These are phyloP conservation scores for Girardinus metallicus DNA, from an alignment of 2,797 vertebrate genomes.

Conservation along the genomic window DNA sequence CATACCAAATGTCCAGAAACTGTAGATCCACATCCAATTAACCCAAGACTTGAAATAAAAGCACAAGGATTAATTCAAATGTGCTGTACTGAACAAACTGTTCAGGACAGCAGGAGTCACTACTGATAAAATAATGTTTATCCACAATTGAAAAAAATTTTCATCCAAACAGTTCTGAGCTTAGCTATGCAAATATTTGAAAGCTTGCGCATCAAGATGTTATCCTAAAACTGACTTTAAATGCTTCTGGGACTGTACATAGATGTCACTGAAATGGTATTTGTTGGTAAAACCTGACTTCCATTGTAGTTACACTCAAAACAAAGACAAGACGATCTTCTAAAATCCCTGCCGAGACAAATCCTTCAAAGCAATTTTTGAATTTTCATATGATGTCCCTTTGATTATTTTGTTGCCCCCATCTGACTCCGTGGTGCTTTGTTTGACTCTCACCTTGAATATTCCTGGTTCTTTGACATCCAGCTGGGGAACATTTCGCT, in stretches of 20 bases:
- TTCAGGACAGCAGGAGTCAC: neutral
- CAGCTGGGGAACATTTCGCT: constrained; percentile 81
- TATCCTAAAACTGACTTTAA: neutral
- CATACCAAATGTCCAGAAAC: neutral
- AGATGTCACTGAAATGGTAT: neutral
- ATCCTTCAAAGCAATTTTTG: neutral
- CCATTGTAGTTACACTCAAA: neutral
- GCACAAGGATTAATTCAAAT: neutral
- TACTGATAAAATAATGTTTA: neutral
- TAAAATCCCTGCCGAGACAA: neutral
- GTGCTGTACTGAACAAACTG: neutral
- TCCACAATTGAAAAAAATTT: neutral
- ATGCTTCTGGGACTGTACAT: neutral
- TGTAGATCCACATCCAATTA: neutral
- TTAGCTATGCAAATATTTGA: neutral
- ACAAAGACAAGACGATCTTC: neutral
- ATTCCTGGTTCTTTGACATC: constrained; percentile 94
- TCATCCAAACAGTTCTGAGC: neutral
- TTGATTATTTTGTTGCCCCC: neutral
- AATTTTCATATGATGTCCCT: neutral
- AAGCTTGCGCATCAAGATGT: neutral
- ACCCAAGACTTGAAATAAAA: neutral
- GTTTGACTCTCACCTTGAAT: constrained; percentile 86
- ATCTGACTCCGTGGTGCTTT: neutral
- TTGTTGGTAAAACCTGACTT: neutral